phyloP scores from a whole-genome alignment of 1,140 invertebrate species.

The Drosophila parvula region DNA sequence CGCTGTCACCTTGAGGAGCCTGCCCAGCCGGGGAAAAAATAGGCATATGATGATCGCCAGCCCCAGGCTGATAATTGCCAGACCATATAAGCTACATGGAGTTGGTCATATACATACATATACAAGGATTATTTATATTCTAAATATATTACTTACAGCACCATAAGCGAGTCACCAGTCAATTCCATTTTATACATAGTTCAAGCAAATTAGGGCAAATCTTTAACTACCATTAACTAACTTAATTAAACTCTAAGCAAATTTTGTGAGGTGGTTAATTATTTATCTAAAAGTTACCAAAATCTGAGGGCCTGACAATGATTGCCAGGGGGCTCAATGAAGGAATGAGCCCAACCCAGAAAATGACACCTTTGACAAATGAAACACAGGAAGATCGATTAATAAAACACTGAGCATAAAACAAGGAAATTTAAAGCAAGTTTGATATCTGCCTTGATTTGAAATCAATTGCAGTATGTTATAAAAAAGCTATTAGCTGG shows the following conservation, averaged over 20 bases:
- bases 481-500: too few species aligned
- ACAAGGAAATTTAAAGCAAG: neutral
- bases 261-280: neutral
- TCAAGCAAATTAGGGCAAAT: neutral
- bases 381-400: conserved; percentile 1
- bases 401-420: conserved; percentile 10
- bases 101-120: neutral
- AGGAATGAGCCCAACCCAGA: neutral
- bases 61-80: neutral
- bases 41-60: neutral
- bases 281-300: too few species aligned
- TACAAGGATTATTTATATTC: neutral
- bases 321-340: too few species aligned
- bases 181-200: neutral
- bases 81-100: conserved; percentile 1
- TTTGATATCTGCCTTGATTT: neutral
- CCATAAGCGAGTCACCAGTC: neutral
- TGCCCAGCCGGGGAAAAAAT: neutral
- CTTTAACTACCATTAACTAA: neutral
- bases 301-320: neutral
- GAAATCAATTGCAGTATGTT: too few species aligned
- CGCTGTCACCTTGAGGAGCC: neutral
- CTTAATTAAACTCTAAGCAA: too few species aligned
- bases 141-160: conserved; percentile 25
- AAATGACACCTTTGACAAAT: conserved; percentile 13